Conservation (phyloP, 2,113 vertebrate species). For the Passer domesticus region DNA sequence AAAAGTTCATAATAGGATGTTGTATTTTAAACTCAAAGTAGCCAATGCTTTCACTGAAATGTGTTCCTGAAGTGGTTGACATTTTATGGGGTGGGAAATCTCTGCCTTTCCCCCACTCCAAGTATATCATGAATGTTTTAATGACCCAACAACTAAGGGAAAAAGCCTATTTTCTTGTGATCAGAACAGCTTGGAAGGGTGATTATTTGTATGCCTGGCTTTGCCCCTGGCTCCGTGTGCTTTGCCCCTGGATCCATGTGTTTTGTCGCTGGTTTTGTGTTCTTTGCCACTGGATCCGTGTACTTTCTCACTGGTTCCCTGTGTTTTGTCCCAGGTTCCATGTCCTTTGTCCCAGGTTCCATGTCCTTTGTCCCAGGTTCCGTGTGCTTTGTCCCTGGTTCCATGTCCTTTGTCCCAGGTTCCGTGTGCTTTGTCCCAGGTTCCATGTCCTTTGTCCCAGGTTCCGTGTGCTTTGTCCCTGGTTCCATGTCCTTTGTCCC, state of each 20-base stretch:
- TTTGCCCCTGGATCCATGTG: too few relatives aligned
- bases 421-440: too few relatives aligned
- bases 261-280: accelerated
- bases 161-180: background rate
- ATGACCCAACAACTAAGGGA: background rate
- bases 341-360: accelerated
- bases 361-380: accelerated
- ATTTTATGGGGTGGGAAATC: background rate
- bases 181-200: accelerated
- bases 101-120: background rate
- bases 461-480: accelerated
- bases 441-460: background rate
- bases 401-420: accelerated
- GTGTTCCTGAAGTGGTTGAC: background rate
- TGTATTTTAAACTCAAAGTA: background rate
- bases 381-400: background rate
- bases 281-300: accelerated
- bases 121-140: background rate
- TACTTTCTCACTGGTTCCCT: too few relatives aligned
- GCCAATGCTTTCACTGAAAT: background rate
- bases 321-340: background rate
- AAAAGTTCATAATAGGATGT: accelerated
- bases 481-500: accelerated
- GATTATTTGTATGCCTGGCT: background rate
- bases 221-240: accelerated